Evolutionary conservation across 2,888 invertebrate genomes (phyloP).

Genomic region (Odiellus spinosus): DNA sequence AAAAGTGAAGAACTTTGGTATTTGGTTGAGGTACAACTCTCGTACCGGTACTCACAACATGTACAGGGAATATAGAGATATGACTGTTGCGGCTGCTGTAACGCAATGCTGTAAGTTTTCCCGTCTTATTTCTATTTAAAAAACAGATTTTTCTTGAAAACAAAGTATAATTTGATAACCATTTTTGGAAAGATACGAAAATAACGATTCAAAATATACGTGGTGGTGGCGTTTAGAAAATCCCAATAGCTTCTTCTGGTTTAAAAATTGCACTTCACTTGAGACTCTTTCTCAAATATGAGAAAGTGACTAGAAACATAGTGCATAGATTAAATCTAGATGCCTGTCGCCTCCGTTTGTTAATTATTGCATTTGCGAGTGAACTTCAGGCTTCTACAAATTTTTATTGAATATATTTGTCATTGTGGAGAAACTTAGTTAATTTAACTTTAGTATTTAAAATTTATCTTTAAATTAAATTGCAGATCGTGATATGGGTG

Average conservation of each 20-base stretch:
- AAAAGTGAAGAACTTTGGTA: slow-evolving; percentile 97
- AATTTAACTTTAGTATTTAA: slow-evolving; percentile 5
- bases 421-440: slow-evolving; percentile 1
- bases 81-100: slow-evolving; percentile 87
- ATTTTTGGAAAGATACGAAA: too few species aligned
- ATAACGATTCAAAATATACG: too few species aligned
- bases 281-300: too few species aligned
- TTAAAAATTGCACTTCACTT: too few species aligned
- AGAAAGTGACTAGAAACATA: too few species aligned
- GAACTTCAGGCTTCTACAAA: slow-evolving; percentile 2
- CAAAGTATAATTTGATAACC: neutral
- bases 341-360: slow-evolving; percentile 13
- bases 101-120: slow-evolving; percentile 66
- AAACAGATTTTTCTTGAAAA: neutral
- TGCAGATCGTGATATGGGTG: slow-evolving; percentile 84
- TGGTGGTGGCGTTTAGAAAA: too few species aligned
- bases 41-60: slow-evolving; percentile 98
- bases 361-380: slow-evolving; percentile 4
- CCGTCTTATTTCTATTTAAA: neutral
- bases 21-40: slow-evolving; percentile 98
- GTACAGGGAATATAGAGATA: slow-evolving; percentile 98
- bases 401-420: neutral
- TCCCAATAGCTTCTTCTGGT: too few species aligned
- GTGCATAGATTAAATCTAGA: neutral
- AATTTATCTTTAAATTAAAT: slow-evolving; percentile 4